Evolutionary conservation across 2,113 vertebrate genomes (phyloP), one percentile per base, ranked within the genome.

Genomic region (Capreolus pygargus): DNA sequence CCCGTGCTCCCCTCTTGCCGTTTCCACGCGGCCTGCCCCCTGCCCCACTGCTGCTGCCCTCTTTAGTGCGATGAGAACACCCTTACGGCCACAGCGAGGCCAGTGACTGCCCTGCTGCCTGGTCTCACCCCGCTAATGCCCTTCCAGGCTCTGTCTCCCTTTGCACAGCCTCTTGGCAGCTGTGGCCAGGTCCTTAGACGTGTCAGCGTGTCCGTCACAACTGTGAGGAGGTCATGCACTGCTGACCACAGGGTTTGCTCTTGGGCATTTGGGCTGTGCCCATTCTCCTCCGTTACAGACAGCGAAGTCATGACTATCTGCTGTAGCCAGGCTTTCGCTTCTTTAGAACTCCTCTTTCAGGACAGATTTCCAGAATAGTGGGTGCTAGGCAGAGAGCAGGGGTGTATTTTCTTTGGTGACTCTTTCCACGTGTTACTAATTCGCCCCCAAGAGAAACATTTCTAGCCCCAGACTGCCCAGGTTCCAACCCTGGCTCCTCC

Each of bases 41-140:
- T 39, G 19, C 25, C n/a, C 21, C 16, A 0, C 28, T 0, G 0
- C 23, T 25, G 8, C 47, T 3, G 19, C 1, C 10, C 2, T 14
- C 33, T 23, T 21, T 23, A 27, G 2, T 0, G 0, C 33, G 23
- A 2, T 19, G 60, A 39, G 57, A 43, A 39, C 47, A 17, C 28
- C 89, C 89, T n/a, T 23, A 11, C 6, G 36, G 6, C 74, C 89
- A 23, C n/a, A 6, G 16, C 28, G 7, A 86, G 45, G 23, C 30
- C 74, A 27, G 5, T 12, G 25, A 2, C 57, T 10, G 1, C 61
- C 50, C 52, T 0, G 43, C 79, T n/a, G 27, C 45, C 52, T 1
- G 52, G 43, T 10, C 17, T 28, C 12, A 19, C 27, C 79, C 58
- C 21, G 39, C 50, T 1, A 0, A 1, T 1, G 8, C 19, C 83